Evolutionary conservation across 2,113 vertebrate species (phyloP), one percentile per base, ranked within the genome.

Genomic region (Alethe castanea): DNA sequence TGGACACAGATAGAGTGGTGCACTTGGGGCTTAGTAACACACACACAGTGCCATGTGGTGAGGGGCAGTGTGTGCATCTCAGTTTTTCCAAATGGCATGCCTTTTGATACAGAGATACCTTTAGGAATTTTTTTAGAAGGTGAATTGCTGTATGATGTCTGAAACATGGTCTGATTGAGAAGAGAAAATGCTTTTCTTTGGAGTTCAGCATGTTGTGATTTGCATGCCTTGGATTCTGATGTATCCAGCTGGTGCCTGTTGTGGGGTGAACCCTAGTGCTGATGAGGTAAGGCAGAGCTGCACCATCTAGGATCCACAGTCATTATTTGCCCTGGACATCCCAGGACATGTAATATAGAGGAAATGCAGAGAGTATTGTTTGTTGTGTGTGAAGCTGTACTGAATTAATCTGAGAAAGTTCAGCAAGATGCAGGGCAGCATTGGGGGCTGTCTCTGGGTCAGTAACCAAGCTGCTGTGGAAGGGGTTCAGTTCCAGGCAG

Each of bases 321-420:
- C 7, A 0, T 20, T 31, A 3, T 40, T 44, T 79, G 26, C 28
- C 45, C 62, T 52, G 79, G 61, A 14, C 11, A 33, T n/a, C 31
- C 52, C 29, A 42, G 45, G 26, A 17, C 16, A 4, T 1, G 0
- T 11, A 5, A 7, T 29, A 1, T 0, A 24, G 73, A 74, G 70
- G 65, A 74, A 79, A 33, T 70, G 48, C 15, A 33, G 11, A 26
- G 26, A 45, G 26, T 48, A 2, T 4, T 78, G 59, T 54, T 80
- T 89, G 20, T 15, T 67, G 12, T 33, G 29, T 72, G 19, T 81
- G 69, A 14, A 89, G 54, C 72, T 78, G 8, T 59, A 3, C 3
- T 65, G 42, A 81, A 26, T 62, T 66, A 5, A 18, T 29, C 42
- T 66, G 53, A 36, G 35, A 10, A 40, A 40, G 57, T 33, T 29